These are phyloP conservation scores for Orbicella faveolata DNA, from an alignment of 64 coral and sea anemone species.

Conservation along the genomic window DNA sequence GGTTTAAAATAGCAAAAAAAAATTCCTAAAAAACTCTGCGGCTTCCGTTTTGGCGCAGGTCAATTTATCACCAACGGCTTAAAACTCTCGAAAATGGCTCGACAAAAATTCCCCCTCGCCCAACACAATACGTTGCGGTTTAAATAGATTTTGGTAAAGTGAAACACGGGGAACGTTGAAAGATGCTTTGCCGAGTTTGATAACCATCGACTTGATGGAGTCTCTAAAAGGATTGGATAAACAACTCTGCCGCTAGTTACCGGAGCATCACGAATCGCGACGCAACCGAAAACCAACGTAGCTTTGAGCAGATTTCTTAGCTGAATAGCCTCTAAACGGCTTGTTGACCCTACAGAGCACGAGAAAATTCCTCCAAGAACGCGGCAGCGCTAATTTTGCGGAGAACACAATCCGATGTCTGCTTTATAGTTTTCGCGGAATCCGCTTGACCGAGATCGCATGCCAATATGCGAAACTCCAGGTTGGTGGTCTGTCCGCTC, in stretches of 20 bases:
- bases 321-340: slow-evolving; percentile 23
- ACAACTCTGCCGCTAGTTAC: slow-evolving; percentile 32
- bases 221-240: not conserved
- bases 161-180: not conserved
- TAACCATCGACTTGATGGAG: slow-evolving; percentile 29
- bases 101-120: not conserved
- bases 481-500: slow-evolving; percentile 16
- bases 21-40: not conserved
- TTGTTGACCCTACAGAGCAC: slow-evolving; percentile 35
- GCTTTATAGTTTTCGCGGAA: slow-evolving; percentile 38
- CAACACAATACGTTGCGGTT: not conserved
- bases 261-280: slow-evolving; percentile 12
- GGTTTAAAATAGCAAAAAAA: not conserved
- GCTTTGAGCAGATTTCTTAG: slow-evolving; percentile 29
- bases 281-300: not conserved
- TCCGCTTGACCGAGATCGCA: not conserved
- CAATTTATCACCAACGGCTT: slow-evolving; percentile 21
- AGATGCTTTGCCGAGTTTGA: slow-evolving; percentile 8
- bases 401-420: not conserved
- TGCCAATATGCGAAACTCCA: not conserved
- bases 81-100: not conserved
- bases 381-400: not conserved
- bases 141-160: not conserved
- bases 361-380: not conserved
- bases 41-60: not conserved